Conservation (phyloP, 1,140 invertebrate genomes). For the Pseudomyrmex pallidus region DNA sequence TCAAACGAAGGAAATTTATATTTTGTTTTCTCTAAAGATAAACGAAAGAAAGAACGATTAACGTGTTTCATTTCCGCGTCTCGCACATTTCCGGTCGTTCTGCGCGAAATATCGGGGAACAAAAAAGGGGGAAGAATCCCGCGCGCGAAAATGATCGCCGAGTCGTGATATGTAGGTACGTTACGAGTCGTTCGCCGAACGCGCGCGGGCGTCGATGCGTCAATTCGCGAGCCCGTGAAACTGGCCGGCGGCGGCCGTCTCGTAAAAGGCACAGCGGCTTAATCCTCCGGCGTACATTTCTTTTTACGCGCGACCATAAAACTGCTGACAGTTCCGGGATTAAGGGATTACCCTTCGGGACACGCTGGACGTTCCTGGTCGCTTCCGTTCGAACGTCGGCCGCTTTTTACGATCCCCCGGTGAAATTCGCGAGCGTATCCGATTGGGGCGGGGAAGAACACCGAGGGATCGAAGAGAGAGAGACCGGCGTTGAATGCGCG, state of each 20-base stretch:
- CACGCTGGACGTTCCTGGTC: background rate
- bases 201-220: background rate
- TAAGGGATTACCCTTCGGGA: slow-evolving; percentile 27
- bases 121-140: background rate
- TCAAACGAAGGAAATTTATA: too few relatives aligned
- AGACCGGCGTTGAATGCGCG: slow-evolving; percentile 9
- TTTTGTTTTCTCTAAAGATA: too few relatives aligned
- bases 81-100: too few relatives aligned
- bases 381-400: slow-evolving; percentile 1
- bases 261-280: slow-evolving; percentile 31
- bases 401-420: slow-evolving; percentile 28
- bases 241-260: background rate
- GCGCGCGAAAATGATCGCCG: background rate
- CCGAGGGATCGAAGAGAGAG: background rate
- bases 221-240: slow-evolving; percentile 28
- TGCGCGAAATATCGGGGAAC: background rate
- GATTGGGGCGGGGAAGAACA: slow-evolving; percentile 33
- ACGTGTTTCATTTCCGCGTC: too few relatives aligned
- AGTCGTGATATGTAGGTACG: too few relatives aligned
- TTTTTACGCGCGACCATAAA: slow-evolving; percentile 44
- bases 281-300: background rate
- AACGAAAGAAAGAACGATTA: too few relatives aligned
- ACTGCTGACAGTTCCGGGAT: background rate
- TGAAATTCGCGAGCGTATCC: slow-evolving; percentile 23
- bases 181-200: background rate